Percentiles rank a stretch among this genome's conserved stretches.
Evolutionary conservation across 2,113 vertebrate genomes (phyloP).

Genomic region (Ursus arctos): DNA sequence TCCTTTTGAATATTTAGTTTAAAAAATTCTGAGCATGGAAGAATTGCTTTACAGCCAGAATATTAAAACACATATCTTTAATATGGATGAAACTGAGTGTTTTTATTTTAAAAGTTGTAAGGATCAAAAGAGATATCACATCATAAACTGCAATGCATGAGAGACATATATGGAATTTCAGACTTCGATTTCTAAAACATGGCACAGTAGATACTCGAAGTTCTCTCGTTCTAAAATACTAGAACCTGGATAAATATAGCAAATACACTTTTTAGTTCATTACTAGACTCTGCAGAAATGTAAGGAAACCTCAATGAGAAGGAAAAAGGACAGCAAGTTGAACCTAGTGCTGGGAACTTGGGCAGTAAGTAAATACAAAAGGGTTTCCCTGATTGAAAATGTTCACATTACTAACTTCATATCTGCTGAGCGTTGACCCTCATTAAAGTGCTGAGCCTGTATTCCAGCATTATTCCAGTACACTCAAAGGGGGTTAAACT

Average conservation of each 20-base stretch:
- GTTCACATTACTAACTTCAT: neutral
- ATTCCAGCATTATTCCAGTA: neutral
- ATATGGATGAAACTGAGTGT: neutral
- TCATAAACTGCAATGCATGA: neutral
- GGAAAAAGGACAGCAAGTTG: neutral
- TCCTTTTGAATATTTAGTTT: slow-evolving; percentile 32
- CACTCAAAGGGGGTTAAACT: neutral
- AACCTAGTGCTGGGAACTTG: neutral
- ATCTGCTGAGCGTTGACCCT: neutral
- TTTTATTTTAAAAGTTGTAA: slow-evolving; percentile 8
- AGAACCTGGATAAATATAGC: neutral
- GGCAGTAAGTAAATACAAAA: neutral
- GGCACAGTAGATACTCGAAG: neutral
- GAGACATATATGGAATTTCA: neutral
- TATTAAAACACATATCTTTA: neutral
- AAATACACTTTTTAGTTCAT: slow-evolving; percentile 14
- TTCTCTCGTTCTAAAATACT: neutral
- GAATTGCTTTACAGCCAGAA: neutral
- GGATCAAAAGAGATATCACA: neutral
- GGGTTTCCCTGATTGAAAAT: neutral
- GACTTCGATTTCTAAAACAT: neutral
- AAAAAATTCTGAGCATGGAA: slow-evolving; percentile 1
- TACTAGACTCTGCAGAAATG: neutral
- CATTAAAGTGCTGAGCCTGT: neutral
- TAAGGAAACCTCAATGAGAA: neutral